Percentiles rank a stretch among this genome's conserved stretches.
These are phyloP conservation scores for Nyctibius grandis DNA, from an alignment of 2,797 vertebrate genomes.

Conservation along the genomic window DNA sequence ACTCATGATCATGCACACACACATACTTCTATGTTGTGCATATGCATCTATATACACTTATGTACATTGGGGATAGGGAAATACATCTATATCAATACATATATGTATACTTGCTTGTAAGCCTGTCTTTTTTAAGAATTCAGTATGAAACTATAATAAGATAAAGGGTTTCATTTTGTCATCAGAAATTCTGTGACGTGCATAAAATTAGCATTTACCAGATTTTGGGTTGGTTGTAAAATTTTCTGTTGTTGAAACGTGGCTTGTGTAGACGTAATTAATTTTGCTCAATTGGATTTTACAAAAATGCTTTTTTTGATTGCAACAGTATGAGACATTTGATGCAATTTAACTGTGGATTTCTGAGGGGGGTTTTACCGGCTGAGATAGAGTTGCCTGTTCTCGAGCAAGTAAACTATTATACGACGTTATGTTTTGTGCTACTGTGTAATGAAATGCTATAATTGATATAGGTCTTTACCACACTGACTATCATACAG, in stretches of 20 bases:
- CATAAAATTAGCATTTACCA: neutral
- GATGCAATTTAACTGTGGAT: slow-evolving; percentile 20
- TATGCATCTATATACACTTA: neutral
- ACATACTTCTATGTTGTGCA: neutral
- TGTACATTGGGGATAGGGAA: neutral
- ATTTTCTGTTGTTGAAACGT: slow-evolving; percentile 7
- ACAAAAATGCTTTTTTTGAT: slow-evolving; percentile 22
- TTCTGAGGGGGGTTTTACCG: neutral
- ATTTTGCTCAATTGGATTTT: slow-evolving; percentile 42
- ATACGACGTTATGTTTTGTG: neutral
- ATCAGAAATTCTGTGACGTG: neutral
- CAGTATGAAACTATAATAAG: neutral
- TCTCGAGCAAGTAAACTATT: neutral
- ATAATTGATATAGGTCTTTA: slow-evolving; percentile 54
- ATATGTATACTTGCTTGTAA: neutral
- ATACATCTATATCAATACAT: neutral
- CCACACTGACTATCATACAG: slow-evolving; percentile 19
- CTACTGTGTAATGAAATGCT: slow-evolving; percentile 43
- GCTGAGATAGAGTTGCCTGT: slow-evolving; percentile 11
- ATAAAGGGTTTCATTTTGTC: neutral
- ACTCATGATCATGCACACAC: rapidly evolving
- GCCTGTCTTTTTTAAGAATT: neutral
- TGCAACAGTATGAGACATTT: neutral
- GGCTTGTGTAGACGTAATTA: slow-evolving; percentile 12
- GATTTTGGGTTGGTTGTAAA: neutral